Conservation (phyloP, 2,797 vertebrate genomes). For the Otus scops region DNA sequence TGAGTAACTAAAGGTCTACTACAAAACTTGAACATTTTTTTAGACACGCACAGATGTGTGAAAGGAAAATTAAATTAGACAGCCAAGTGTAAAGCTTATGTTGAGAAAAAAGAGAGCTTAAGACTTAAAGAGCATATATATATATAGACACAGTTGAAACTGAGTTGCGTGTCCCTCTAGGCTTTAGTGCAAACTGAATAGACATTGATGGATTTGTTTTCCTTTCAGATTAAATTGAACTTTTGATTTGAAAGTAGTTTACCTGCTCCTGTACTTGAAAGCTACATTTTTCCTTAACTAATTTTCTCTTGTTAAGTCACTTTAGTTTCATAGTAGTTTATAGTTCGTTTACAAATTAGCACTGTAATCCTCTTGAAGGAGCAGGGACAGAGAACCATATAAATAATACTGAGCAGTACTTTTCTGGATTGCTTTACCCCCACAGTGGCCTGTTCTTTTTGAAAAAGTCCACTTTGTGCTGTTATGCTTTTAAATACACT, state of each 20-base stretch:
- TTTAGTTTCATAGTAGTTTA: constrained; percentile 30
- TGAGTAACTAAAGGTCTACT: neutral
- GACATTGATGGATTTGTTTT: constrained; percentile 75
- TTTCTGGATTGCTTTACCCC: neutral
- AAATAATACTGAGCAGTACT: neutral
- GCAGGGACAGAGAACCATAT: neutral
- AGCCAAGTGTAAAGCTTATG: neutral
- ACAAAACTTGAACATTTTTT: neutral
- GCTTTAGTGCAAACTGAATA: constrained; percentile 46
- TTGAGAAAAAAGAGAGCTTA: neutral
- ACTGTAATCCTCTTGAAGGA: neutral
- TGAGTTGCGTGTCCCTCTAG: constrained; percentile 13
- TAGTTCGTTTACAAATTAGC: constrained; percentile 28
- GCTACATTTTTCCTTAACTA: constrained; percentile 60
- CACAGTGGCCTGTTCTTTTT: neutral
- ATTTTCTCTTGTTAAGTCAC: constrained; percentile 65
- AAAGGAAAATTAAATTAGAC: constrained; percentile 46
- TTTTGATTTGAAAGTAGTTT: constrained; percentile 67
- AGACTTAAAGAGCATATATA: neutral
- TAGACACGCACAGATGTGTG: neutral
- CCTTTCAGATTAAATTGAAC: constrained; percentile 75
- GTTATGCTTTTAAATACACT: neutral
- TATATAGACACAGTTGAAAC: neutral
- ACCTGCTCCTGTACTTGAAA: constrained; percentile 62
- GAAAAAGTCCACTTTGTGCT: neutral